These are phyloP conservation scores for Oreochromis mossambicus DNA, from an alignment of 2,797 vertebrate genomes.

Conservation along the genomic window DNA sequence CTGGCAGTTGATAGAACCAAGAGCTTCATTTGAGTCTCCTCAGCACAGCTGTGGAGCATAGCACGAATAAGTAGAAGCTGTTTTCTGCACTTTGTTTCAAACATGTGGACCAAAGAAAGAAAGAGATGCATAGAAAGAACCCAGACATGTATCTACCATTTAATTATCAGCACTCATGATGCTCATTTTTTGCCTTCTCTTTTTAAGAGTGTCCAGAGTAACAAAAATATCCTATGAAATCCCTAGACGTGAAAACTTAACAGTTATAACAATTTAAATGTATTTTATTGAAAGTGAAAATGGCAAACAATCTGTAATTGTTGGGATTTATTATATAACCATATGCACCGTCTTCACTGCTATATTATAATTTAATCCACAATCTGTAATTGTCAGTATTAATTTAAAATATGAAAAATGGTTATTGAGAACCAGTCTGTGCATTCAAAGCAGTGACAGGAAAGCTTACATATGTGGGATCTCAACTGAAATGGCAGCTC, in stretches of 20 bases:
- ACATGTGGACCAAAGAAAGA: background rate
- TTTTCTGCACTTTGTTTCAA: background rate
- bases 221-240: background rate
- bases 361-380: background rate
- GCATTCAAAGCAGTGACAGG: background rate
- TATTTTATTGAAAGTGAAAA: background rate
- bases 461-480: background rate
- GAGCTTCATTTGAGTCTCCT: background rate
- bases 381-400: background rate
- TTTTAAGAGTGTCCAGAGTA: background rate
- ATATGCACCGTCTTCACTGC: background rate
- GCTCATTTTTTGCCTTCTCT: background rate
- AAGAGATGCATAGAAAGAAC: background rate
- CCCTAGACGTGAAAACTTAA: background rate
- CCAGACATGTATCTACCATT: background rate
- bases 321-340: background rate
- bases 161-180: background rate
- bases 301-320: background rate
- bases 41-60: background rate
- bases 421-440: background rate
- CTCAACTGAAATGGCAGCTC: background rate
- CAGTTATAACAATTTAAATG: background rate
- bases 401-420: background rate
- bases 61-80: background rate
- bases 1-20: background rate